Evolutionary conservation across 1,140 invertebrate species (phyloP), one percentile per base, ranked within the genome.

Genomic region (Drosophila pandora): DNA sequence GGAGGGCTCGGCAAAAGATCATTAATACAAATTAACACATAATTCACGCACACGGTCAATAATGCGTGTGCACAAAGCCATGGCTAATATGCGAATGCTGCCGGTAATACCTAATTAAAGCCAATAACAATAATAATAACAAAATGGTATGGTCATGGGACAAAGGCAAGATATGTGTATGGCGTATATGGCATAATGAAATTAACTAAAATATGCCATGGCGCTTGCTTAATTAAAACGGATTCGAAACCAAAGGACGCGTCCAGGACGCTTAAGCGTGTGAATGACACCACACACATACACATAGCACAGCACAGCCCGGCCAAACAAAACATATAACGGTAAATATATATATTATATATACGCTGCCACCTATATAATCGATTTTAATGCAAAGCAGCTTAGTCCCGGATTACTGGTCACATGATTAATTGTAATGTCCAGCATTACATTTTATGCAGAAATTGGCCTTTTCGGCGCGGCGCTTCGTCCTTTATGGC

Each of bases 381-480:
- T 87, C 80, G 82, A 85, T 82, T 85, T 78, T 75, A 81, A 75
- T 78, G 52, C 55, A 61, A 68, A 72, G 61, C 71, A 25, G 64
- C 83, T 85, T 82, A 85, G 82, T 70, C 25, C 25, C 53, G 70
- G 82, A 82, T 85, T 85, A 85, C 74, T 52, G 82, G 82, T 78
- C 69, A 70, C 76, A 78, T 85, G 82, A 85, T 85, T 85, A 85
- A 85, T 85, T 85, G 82, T 85, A 85, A 85, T 85, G 74, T 69
- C 48, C 50, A 71, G 78, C 61, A 82, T 87, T 82, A 78, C 82
- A 87, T 57, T 63, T 61, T 22, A 32, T 10, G 22, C 56, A n/a
- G 21, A 17, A 22, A 41, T 13, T 32, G 48, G 41, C 54, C 74
- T 58, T 47, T 62, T 22, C 6, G 41, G 13, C n/a, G 34, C 6